Conservation (phyloP, 2,888 invertebrate genomes). For the Dynastes grantii region DNA sequence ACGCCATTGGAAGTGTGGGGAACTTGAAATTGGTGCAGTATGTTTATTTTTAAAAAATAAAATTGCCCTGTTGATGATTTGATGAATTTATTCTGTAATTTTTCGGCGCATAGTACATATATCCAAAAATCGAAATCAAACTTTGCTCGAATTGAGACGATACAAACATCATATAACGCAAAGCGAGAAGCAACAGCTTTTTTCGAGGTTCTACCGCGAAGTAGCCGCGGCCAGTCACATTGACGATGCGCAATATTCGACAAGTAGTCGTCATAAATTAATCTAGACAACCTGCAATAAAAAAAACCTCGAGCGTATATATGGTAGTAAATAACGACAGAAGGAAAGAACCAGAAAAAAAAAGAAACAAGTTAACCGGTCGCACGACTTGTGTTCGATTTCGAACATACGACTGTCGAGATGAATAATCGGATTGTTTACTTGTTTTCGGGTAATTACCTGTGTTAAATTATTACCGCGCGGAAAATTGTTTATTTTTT, state of each 20-base stretch:
- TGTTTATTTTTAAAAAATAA: too few species aligned
- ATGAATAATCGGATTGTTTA: slow-evolving; percentile 21
- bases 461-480: slow-evolving; percentile 12
- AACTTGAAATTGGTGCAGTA: too few species aligned
- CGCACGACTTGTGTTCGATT: not conserved
- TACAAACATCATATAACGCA: not conserved
- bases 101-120: too few species aligned
- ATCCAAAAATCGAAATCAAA: too few species aligned
- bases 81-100: too few species aligned
- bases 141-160: too few species aligned
- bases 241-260: not conserved
- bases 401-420: slow-evolving; percentile 17
- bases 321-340: not conserved
- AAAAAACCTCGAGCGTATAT: not conserved
- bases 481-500: not conserved
- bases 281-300: slow-evolving; percentile 28
- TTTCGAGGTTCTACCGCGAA: not conserved
- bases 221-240: slow-evolving; percentile 7
- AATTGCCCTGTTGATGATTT: too few species aligned
- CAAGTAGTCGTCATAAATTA: slow-evolving; percentile 40
- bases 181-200: not conserved
- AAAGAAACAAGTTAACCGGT: slow-evolving; percentile 7
- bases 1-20: too few species aligned
- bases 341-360: not conserved
- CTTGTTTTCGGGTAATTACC: slow-evolving; percentile 20